Conservation (phyloP, 2,888 invertebrate genomes). For the Eilema sororculum region DNA sequence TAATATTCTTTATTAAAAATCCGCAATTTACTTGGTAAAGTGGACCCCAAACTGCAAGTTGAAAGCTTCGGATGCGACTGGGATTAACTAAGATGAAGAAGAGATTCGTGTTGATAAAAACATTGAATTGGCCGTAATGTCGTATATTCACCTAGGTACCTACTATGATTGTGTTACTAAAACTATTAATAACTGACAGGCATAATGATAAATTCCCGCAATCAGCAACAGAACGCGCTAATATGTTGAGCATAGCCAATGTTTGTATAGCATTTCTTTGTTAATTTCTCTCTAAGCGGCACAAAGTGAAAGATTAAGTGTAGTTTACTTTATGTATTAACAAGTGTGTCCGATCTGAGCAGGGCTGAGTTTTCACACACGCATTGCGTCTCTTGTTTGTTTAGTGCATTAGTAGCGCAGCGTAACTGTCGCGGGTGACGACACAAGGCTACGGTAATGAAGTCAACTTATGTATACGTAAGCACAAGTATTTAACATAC, state of each 20-base stretch:
- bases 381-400: conserved; percentile 68
- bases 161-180: conserved; percentile 35
- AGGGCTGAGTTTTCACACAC: conserved; percentile 80
- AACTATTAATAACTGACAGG: conserved; percentile 58
- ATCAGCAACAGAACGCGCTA: conserved; percentile 67
- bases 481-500: conserved; percentile 31
- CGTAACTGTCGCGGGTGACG: conserved; percentile 73
- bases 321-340: conserved; percentile 75
- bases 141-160: background rate
- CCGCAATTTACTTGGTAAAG: no score
- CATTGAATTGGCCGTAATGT: background rate
- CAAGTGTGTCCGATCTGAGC: conserved; percentile 74
- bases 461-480: conserved; percentile 35
- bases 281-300: conserved; percentile 79
- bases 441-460: conserved; percentile 42
- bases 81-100: no score
- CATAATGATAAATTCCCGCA: conserved; percentile 60
- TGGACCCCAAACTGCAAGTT: no score
- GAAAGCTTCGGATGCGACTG: no score
- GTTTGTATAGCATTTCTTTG: conserved; percentile 74
- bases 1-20: no score
- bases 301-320: conserved; percentile 84
- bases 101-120: conserved; percentile 9
- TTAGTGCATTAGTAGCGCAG: conserved; percentile 69
- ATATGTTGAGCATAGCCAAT: conserved; percentile 64